Percentiles rank a stretch among this genome's conserved stretches.
These are phyloP conservation scores for Asobara japonica DNA, from an alignment of 1,140 invertebrate species.

Conservation along the genomic window DNA sequence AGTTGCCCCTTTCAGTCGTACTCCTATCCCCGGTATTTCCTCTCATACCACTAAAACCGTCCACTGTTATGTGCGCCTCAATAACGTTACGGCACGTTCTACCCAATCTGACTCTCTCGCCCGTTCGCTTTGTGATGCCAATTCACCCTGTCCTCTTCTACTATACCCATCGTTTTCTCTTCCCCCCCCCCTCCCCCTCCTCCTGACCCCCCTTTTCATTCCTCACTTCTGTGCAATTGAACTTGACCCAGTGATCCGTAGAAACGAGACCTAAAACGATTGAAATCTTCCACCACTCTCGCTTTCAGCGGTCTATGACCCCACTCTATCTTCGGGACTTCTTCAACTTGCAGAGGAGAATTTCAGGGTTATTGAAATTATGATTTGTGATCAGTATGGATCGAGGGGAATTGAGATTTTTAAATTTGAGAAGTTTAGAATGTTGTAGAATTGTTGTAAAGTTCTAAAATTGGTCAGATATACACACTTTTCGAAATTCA, in stretches of 20 bases:
- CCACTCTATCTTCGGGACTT: conserved; percentile 1
- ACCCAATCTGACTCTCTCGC: conserved; percentile 35
- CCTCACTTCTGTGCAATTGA: conserved; percentile 40
- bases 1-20: conserved; percentile 37
- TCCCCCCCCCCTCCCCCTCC: conserved; percentile 20
- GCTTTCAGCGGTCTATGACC: conserved; percentile 49
- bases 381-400: too few species aligned
- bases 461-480: too few species aligned
- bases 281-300: conserved; percentile 51
- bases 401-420: too few species aligned
- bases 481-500: too few species aligned
- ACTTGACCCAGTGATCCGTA: conserved; percentile 55
- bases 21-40: not conserved
- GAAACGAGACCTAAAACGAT: conserved; percentile 44
- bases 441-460: too few species aligned
- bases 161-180: conserved; percentile 13
- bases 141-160: conserved; percentile 14
- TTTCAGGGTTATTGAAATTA: not conserved
- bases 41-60: conserved; percentile 22
- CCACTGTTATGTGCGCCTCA: conserved; percentile 32
- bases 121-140: conserved; percentile 33
- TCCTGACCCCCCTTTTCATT: conserved; percentile 24
- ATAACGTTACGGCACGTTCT: conserved; percentile 30
- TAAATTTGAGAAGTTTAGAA: too few species aligned
- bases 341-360: not conserved